Evolutionary conservation across 2,888 invertebrate species (phyloP), one percentile per base, ranked within the genome.

Genomic region (Acrobasis suavella): DNA sequence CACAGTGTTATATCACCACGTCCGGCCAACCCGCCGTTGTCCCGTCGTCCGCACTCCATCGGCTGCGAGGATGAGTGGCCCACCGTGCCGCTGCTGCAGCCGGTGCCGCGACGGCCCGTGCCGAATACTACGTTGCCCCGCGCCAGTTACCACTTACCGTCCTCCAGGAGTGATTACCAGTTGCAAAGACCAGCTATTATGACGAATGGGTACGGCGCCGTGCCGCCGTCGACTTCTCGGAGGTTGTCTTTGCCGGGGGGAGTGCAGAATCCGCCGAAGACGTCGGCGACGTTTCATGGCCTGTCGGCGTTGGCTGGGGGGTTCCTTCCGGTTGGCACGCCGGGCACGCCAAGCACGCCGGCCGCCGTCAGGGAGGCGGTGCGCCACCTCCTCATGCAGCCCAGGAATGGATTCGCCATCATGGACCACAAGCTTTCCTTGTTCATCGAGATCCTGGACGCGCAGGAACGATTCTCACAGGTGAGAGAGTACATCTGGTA

Each of bases 381-480:
- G 52, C 93, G 95, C 67, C 95, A 95, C 74, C 89, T 96, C 58
- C 87, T 95, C 64, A 91, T 93, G 72, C 95, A 95, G 82, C 95
- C 96, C 14, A 91, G 96, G 65, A 96, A 96, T 80, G 96, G 96
- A 22, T 95, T 96, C 86, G 95, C 95, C 75, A 95, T 95, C 80
- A 94, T 95, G 89, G 96, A 96, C 79, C 96, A 96, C 89, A 95
- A 96, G 82, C 93, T 96, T 79, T 94, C 95, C 52, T 93, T 96
- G 58, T 96, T 96, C 89, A 95, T 96, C 82, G 96, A 96, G 79
- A 96, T 96, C 75, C 93, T 96, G 84, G 96, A 96, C 82, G 95
- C 96, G 62, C 96, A 96, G 93, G 96, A 96, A 82, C 93, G 95
- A 81, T 95, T 96, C 81, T 96, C 96, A 80, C 95, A 96, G 96